Conservation (phyloP, 2,888 invertebrate species). For the Aporophyla nigra region DNA sequence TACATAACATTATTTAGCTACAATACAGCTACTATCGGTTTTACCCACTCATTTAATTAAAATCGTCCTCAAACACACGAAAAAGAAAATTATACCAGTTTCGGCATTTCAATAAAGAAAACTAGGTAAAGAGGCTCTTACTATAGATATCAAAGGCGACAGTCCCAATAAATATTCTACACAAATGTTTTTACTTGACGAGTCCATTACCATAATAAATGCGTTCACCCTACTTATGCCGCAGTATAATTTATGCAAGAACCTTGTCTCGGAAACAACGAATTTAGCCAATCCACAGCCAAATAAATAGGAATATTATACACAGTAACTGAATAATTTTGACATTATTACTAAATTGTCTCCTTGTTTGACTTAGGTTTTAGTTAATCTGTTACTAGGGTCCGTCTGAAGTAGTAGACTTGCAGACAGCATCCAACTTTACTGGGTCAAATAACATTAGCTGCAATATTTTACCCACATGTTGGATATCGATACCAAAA, state of each 20-base stretch:
- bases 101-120: background rate
- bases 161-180: slow-evolving; percentile 52
- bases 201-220: slow-evolving; percentile 64
- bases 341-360: slow-evolving; percentile 44
- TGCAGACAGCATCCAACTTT: too few relatives aligned
- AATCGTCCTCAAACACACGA: background rate
- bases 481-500: too few relatives aligned
- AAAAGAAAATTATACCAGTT: background rate
- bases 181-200: slow-evolving; percentile 55
- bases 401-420: background rate
- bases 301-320: slow-evolving; percentile 64
- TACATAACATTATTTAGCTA: background rate
- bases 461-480: too few relatives aligned
- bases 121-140: slow-evolving; percentile 31
- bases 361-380: slow-evolving; percentile 12
- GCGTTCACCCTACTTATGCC: slow-evolving; percentile 59
- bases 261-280: slow-evolving; percentile 58
- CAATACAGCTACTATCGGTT: background rate
- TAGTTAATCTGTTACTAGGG: background rate
- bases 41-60: background rate
- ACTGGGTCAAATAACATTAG: too few relatives aligned
- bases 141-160: slow-evolving; percentile 36
- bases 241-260: slow-evolving; percentile 63
- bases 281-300: slow-evolving; percentile 58
- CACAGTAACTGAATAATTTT: slow-evolving; percentile 58